Percentiles rank a stretch among this genome's conserved stretches.
Evolutionary conservation across 1,140 invertebrate genomes (phyloP).

Genomic region (Caenorhabditis briggsae): DNA sequence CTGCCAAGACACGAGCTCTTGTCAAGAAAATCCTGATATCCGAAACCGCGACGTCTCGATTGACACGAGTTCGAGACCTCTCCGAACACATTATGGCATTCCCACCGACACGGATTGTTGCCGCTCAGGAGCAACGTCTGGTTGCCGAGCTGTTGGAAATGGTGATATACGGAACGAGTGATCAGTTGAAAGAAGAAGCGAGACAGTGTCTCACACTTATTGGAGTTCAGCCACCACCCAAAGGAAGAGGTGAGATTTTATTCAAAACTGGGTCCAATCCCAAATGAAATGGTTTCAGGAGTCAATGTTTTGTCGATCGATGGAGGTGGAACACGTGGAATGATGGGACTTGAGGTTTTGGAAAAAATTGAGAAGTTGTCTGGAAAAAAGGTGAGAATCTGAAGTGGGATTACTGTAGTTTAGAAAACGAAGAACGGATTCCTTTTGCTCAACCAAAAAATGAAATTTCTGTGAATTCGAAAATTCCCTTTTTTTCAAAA

Average conservation of each 20-base stretch:
- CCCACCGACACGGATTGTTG: conserved; percentile 69
- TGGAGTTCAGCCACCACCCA: conserved; percentile 54
- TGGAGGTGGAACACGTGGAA: conserved; percentile 85
- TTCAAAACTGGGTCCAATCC: background rate
- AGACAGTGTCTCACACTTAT: conserved; percentile 59
- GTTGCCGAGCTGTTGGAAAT: conserved; percentile 58
- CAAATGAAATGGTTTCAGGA: conserved; percentile 74
- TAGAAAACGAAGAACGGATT: too few species aligned
- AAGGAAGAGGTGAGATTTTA: conserved; percentile 12
- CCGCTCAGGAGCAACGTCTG: conserved; percentile 63
- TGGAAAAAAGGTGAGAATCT: conserved; percentile 78
- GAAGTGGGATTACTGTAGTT: background rate
- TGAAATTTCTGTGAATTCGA: too few species aligned
- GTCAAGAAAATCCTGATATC: conserved; percentile 66
- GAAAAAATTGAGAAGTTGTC: conserved; percentile 69
- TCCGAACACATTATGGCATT: conserved; percentile 68
- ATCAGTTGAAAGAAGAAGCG: conserved; percentile 50
- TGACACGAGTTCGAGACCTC: conserved; percentile 66
- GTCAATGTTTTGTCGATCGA: conserved; percentile 89
- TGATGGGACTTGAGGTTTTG: conserved; percentile 75
- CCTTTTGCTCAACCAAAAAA: too few species aligned
- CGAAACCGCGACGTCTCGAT: conserved; percentile 63
- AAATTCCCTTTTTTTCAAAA: too few species aligned
- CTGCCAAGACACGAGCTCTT: conserved; percentile 62
- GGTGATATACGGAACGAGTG: conserved; percentile 42